Evolutionary conservation across 2,113 vertebrate species (phyloP).

Genomic region (Parotia lawesii): DNA sequence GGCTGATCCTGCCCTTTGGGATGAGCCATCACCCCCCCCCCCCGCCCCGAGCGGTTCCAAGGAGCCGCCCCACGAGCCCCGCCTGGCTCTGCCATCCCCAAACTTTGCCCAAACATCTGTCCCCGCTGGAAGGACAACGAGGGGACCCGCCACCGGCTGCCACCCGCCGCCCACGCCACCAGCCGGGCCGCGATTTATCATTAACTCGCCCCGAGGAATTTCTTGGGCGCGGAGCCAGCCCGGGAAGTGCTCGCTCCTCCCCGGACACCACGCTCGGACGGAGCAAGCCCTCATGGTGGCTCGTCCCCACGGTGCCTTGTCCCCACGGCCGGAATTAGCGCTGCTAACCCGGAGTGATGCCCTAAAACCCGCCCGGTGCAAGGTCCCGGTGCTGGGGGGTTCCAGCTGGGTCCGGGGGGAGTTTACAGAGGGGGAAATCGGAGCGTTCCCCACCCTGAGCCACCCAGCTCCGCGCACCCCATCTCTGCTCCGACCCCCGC

Average conservation of each 20-base stretch:
- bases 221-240: background rate
- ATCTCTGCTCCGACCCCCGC: background rate
- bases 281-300: background rate
- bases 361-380: background rate
- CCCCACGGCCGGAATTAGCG: fast-evolving
- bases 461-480: background rate
- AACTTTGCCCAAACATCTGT: background rate
- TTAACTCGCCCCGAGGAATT: constrained; percentile 36
- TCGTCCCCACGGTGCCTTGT: background rate
- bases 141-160: background rate
- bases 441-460: background rate
- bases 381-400: background rate
- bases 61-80: fast-evolving
- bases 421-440: fast-evolving
- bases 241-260: background rate
- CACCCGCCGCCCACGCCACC: background rate
- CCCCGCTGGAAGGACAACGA: background rate
- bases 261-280: fast-evolving
- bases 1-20: background rate
- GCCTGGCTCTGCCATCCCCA: background rate
- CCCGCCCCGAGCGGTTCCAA: background rate
- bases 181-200: background rate
- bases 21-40: background rate
- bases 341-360: background rate
- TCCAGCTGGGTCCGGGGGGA: background rate